Base-by-base conservation (phyloP, 2,888 invertebrate genomes). In the Calameuta filiformis region DNA sequence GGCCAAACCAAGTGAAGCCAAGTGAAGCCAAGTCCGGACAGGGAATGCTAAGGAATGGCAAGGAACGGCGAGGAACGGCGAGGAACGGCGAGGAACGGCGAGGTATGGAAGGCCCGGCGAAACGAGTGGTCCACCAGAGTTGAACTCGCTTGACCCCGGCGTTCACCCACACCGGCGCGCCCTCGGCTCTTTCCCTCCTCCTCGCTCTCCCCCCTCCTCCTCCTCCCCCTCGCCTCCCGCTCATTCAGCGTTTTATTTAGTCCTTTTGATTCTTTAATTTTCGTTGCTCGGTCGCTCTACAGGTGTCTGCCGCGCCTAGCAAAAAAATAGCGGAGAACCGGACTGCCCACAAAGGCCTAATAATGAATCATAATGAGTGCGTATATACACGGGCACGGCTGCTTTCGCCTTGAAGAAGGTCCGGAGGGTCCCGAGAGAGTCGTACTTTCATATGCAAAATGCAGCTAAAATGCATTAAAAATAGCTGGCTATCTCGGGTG, bases 71-170 rank as follows among this genome's bases (percentile, higher is more conserved):
- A 30, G 69, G 69, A 35, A 35, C 35, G 35, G 35, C 11, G 1
- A 35, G 35, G 35, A 35, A 35, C 35, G 37, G 37, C 69, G 4
- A 69, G 33, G 69, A 69, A 69, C 69, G 69, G 69, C 69, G 69
- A 30, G 69, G 69, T 33, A 84, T 84, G 85, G 85, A 86, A 83
- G 81, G 85, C 76, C 81, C 77, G 79, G 80, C 33, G 69, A 69
- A 69, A 33, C 69, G 40, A 69, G 69, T 69, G 83, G 84, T 84
- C 86, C 40, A 40, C 40, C 83, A 82, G 82, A 82, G 86, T 84
- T 89, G 89, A 89, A 87, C 89, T 89, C 89, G 76, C 83, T 86
- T 89, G 89, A 89, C 89, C 89, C 84, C 85, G 82, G 83, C 82
- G 87, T 85, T 87, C 89, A 89, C 89, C 89, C 86, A 88, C 89